Evolutionary conservation across 2,797 vertebrate species (phyloP).

Genomic region (Tenualosa ilisha): DNA sequence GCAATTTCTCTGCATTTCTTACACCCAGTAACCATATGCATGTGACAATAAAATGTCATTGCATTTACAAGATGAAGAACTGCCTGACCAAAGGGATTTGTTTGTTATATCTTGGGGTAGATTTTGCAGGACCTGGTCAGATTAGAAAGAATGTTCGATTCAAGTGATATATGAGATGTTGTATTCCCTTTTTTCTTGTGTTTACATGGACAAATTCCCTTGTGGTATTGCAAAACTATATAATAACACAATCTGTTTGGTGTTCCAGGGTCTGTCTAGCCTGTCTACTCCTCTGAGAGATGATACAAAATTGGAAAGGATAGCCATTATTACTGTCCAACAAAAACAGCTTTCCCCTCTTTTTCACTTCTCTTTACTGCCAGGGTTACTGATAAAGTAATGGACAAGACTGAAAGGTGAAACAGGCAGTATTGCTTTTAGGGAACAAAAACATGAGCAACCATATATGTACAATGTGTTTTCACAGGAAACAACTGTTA

Average conservation of each 20-base stretch:
- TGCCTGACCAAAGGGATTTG: not conserved
- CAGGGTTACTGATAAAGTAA: not conserved
- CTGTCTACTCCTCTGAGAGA: not conserved
- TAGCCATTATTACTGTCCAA: slow-evolving; percentile 14
- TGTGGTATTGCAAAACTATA: not conserved
- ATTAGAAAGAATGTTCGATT: not conserved
- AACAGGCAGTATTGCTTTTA: not conserved
- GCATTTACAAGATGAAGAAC: not conserved
- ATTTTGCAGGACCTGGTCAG: not conserved
- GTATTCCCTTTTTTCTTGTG: not conserved
- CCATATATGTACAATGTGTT: not conserved
- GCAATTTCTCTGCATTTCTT: not conserved
- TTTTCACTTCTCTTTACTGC: not conserved
- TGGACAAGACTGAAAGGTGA: not conserved
- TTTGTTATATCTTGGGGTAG: not conserved
- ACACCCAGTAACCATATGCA: too few species aligned
- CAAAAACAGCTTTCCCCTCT: not conserved
- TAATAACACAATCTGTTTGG: too few species aligned
- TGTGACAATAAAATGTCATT: too few species aligned
- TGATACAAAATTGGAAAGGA: not conserved
- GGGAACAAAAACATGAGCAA: not conserved
- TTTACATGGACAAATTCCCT: not conserved
- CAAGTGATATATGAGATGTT: not conserved
- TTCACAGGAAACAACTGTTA: not conserved
- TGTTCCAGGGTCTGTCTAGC: not conserved